phyloP scores from a whole-genome alignment of 2,888 invertebrate genomes.

The Sinodicranocentrus sp. region DNA sequence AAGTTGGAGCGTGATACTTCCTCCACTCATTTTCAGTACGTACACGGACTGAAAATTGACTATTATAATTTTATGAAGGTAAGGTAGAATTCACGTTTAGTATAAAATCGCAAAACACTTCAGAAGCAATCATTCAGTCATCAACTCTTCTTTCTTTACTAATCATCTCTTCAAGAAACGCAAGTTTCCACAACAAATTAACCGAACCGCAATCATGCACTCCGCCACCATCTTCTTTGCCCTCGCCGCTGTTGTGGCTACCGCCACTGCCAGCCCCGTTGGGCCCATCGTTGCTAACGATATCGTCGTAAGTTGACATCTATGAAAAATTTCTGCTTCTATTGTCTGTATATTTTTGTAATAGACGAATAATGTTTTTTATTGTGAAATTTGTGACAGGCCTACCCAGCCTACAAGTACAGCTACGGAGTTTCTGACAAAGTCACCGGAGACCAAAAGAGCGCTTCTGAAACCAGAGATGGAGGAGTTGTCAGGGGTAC shows the following conservation, averaged over 20 bases:
- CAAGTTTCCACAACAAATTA: neutral
- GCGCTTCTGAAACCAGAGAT: slow-evolving; percentile 47
- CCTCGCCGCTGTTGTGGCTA: slow-evolving; percentile 43
- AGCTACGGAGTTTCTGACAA: slow-evolving; percentile 57
- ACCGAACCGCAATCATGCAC: slow-evolving; percentile 3
- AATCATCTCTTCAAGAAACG: neutral
- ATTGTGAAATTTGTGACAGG: slow-evolving; percentile 18
- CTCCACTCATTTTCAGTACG: too few species aligned
- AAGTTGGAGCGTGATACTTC: too few species aligned
- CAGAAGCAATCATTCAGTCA: slow-evolving; percentile 10
- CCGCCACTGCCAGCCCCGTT: neutral
- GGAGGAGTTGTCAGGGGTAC: slow-evolving; percentile 64
- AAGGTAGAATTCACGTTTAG: neutral
- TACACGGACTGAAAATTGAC: neutral
- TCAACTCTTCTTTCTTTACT: neutral
- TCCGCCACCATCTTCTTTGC: slow-evolving; percentile 43
- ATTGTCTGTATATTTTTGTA: neutral
- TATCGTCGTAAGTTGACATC: slow-evolving; percentile 10
- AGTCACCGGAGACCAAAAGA: slow-evolving; percentile 62
- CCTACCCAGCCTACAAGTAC: slow-evolving; percentile 58
- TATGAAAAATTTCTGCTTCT: too few species aligned
- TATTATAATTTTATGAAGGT: too few species aligned
- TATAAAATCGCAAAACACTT: neutral
- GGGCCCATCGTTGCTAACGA: slow-evolving; percentile 21
- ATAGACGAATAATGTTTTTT: neutral